These are phyloP conservation scores for Bathynomus jamesi DNA, from an alignment of 1,140 invertebrate genomes.

Conservation along the genomic window DNA sequence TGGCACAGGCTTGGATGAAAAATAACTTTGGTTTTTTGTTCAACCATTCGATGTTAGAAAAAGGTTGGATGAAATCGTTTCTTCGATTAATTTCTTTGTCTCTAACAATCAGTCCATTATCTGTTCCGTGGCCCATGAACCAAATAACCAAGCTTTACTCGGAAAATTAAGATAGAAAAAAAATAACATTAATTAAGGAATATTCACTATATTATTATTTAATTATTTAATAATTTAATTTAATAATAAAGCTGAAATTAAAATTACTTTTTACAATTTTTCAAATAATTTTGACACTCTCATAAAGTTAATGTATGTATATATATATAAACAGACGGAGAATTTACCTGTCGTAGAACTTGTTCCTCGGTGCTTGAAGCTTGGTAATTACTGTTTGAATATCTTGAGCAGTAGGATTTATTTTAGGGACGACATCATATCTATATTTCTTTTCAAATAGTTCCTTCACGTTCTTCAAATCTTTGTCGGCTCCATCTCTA, in stretches of 20 bases:
- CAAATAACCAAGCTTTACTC: conserved; percentile 24
- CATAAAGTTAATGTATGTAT: background rate
- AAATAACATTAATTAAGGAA: background rate
- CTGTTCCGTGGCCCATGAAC: conserved; percentile 34
- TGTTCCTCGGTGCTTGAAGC: conserved; percentile 27
- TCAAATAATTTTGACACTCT: background rate
- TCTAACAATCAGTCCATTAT: conserved; percentile 15
- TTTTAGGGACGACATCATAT: conserved; percentile 26
- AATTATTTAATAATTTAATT: too few relatives aligned
- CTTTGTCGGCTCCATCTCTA: conserved; percentile 11
- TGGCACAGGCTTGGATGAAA: conserved; percentile 35
- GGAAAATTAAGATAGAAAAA: background rate
- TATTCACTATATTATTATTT: too few relatives aligned
- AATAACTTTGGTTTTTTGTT: conserved; percentile 34
- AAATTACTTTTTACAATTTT: background rate
- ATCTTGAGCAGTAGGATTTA: conserved; percentile 18
- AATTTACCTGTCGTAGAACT: conserved; percentile 32
- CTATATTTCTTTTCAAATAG: conserved; percentile 28
- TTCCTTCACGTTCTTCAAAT: conserved; percentile 16
- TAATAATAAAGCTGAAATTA: background rate
- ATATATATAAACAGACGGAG: background rate
- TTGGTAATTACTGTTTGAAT: conserved; percentile 24
- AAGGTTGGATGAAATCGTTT: conserved; percentile 25
- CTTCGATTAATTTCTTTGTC: conserved; percentile 19
- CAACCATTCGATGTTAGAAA: conserved; percentile 31